These are phyloP conservation scores for Sylvicola cinctus DNA, from an alignment of 2,888 invertebrate genomes.

Conservation along the genomic window DNA sequence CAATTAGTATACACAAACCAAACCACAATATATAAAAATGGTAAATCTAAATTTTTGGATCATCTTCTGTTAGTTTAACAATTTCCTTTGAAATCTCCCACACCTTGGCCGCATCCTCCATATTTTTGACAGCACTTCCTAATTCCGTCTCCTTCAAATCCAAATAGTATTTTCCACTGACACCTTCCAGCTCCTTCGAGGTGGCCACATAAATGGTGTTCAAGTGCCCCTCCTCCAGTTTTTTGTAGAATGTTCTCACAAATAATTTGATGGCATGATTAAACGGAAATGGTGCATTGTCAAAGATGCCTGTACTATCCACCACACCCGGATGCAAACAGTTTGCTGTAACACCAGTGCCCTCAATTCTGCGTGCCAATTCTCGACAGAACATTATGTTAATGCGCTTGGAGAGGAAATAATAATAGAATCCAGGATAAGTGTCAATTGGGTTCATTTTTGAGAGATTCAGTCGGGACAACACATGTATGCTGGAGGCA, in stretches of 20 bases:
- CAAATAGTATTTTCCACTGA: conserved; percentile 58
- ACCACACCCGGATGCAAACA: conserved; percentile 77
- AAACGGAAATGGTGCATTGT: conserved; percentile 52
- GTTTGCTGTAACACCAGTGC: conserved; percentile 60
- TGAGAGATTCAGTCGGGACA: conserved; percentile 49
- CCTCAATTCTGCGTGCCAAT: conserved; percentile 52
- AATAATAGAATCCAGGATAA: conserved; percentile 45
- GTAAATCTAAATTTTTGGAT: conserved; percentile 44
- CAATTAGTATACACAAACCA: no score
- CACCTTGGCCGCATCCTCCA: conserved; percentile 51
- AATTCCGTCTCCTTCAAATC: conserved; percentile 52
- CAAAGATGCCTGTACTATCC: conserved; percentile 68
- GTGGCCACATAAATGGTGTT: conserved; percentile 57
- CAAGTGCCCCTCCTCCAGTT: conserved; percentile 57
- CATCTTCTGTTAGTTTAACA: conserved; percentile 43
- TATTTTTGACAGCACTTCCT: conserved; percentile 38
- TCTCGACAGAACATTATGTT: conserved; percentile 67
- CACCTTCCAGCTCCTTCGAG: conserved; percentile 47
- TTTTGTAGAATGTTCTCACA: conserved; percentile 53
- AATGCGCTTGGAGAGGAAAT: conserved; percentile 69
- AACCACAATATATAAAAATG: no score
- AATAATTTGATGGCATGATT: conserved; percentile 45
- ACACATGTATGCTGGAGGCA: conserved; percentile 57
- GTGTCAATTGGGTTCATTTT: conserved; percentile 55
- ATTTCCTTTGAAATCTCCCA: conserved; percentile 70